phyloP scores from a whole-genome alignment of 1,140 invertebrate genomes.

The Venturia canescens region DNA sequence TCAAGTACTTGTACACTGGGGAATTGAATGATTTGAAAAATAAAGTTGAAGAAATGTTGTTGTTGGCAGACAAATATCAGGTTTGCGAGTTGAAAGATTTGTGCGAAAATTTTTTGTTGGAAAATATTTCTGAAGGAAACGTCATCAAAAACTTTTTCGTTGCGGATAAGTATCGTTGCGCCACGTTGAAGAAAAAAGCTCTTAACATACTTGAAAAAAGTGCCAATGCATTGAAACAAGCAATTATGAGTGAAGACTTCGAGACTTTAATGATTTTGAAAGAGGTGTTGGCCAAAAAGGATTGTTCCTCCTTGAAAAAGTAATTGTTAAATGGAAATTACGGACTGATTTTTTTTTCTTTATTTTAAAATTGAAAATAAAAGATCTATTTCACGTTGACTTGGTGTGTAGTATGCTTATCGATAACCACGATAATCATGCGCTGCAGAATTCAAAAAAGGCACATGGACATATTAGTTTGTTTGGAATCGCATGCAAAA shows the following conservation, averaged over 20 bases:
- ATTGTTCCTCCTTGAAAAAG: too few species aligned
- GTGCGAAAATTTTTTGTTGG: neutral
- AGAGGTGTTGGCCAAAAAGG: too few species aligned
- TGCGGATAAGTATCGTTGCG: neutral
- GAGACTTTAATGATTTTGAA: too few species aligned
- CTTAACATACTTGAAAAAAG: neutral
- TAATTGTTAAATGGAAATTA: too few species aligned
- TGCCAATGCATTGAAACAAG: neutral
- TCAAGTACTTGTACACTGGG: constrained; percentile 37
- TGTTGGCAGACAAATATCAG: neutral
- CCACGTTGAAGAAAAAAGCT: neutral
- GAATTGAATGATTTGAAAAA: neutral
- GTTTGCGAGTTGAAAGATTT: neutral
- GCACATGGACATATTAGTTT: too few species aligned
- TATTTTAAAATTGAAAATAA: too few species aligned
- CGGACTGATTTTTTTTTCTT: too few species aligned
- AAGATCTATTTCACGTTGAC: too few species aligned
- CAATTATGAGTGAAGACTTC: neutral
- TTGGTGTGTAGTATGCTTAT: too few species aligned
- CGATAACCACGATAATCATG: too few species aligned
- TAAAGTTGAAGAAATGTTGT: neutral
- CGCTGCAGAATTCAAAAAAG: too few species aligned
- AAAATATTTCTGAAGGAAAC: neutral
- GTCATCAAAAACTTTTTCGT: neutral
- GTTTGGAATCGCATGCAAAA: too few species aligned